Base-by-base conservation (phyloP, 2,113 vertebrate species). In the Elephas maximus region DNA sequence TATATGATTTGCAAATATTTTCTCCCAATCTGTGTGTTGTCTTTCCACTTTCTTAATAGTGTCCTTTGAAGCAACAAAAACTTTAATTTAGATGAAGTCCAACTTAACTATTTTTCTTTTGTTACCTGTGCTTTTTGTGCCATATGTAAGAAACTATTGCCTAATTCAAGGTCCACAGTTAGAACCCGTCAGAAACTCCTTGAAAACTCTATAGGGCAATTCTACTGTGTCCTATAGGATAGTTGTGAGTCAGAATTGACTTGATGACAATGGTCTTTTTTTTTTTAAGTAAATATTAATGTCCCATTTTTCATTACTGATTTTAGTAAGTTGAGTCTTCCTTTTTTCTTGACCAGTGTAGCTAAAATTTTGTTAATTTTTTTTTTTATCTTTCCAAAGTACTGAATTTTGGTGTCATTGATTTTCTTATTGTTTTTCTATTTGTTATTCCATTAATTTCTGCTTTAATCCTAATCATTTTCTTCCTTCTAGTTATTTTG, bases 1-100 rank as follows among this genome's bases (percentile, higher is more conserved):
- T 78, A 28, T 28, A 37, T 71, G 20, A 77, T 86, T 41, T 88
- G 2, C 26, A 95, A 82, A 60, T 93, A 76, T 86, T 76, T 93
- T 77, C 41, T 86, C 12, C 8, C 23, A 76, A 53, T 53, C 85
- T 51, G 0, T 14, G 33, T 30, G 21, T 82, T 83, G n/a, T 77
- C 85, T 92, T 69, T 86, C n/a, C 62, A 65, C 48, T 88, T 93
- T 33, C 3, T 67, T 77, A 18, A 88, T 8, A 88, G 21, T 71
- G 24, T 65, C 8, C 53, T 79, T 73, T 93, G 53, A 88, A 91
- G 63, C 12, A 73, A 48, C 80, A 26, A 67, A 53, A 53, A 53
- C 51, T 53, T 53, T 53, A 53, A 53, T 53, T 7, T 53, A 53
- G 51, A 53, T 53, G 51, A 53, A 62, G 37, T 76, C 14, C 12